Evolutionary conservation across 2,888 invertebrate genomes (phyloP).

Genomic region (Eurois occulta): DNA sequence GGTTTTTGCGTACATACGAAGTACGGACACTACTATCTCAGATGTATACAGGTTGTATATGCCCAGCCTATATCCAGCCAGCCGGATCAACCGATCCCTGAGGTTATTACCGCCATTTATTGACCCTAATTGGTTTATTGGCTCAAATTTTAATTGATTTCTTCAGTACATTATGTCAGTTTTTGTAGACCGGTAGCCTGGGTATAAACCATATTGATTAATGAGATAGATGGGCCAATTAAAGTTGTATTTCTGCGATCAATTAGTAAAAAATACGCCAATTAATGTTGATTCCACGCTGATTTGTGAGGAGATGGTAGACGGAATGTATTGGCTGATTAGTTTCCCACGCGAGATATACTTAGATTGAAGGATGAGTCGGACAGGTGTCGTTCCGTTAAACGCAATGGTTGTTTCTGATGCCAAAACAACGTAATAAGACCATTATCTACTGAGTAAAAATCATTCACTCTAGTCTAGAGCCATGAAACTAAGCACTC

Average conservation of each 20-base stretch:
- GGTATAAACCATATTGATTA: conserved; percentile 39
- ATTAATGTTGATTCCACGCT: conserved; percentile 36
- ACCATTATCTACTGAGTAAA: background rate
- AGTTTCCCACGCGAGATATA: conserved; percentile 50
- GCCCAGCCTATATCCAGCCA: background rate
- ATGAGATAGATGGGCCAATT: conserved; percentile 58
- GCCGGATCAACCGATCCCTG: background rate
- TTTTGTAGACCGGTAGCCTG: conserved; percentile 43
- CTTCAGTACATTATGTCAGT: conserved; percentile 31
- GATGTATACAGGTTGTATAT: background rate
- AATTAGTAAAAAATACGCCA: conserved; percentile 57
- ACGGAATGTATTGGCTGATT: conserved; percentile 25
- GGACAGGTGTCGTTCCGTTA: conserved; percentile 19
- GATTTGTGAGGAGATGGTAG: conserved; percentile 27
- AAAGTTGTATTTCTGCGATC: conserved; percentile 39
- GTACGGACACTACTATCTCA: background rate
- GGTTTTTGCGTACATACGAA: conserved; percentile 12
- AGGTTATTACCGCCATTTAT: conserved; percentile 37
- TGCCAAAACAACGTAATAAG: conserved; percentile 11
- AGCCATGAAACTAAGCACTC: background rate
- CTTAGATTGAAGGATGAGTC: conserved; percentile 1
- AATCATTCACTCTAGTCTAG: background rate
- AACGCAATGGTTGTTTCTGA: background rate
- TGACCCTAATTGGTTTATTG: conserved; percentile 55
- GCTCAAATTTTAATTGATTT: conserved; percentile 58